Evolutionary conservation across 2,113 vertebrate genomes (phyloP).

Genomic region (Columbina picui): DNA sequence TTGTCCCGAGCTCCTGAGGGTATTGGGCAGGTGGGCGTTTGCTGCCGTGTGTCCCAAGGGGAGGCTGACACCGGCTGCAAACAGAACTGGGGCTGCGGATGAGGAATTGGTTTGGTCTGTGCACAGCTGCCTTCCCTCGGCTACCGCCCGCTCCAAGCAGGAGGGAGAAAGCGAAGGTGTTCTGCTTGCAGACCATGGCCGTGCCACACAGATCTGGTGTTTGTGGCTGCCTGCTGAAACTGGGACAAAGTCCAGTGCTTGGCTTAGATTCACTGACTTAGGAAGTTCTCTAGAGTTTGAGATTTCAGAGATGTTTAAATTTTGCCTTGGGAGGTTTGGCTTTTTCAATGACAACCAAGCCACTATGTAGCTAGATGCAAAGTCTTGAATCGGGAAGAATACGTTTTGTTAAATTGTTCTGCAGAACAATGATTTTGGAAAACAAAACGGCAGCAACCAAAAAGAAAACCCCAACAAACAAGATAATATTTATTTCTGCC

Average conservation of each 20-base stretch:
- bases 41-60: fast-evolving
- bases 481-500: slow-evolving; percentile 53
- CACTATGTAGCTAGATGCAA: not conserved
- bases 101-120: not conserved
- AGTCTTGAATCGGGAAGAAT: not conserved
- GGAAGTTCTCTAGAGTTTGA: not conserved
- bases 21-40: not conserved
- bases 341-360: not conserved
- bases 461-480: slow-evolving; percentile 46
- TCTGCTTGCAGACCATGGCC: not conserved
- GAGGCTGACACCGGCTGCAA: not conserved
- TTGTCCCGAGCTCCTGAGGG: not conserved
- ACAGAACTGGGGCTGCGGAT: not conserved
- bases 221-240: not conserved
- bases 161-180: not conserved
- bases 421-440: slow-evolving; percentile 30
- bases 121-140: not conserved
- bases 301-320: not conserved
- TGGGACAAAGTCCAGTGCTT: not conserved
- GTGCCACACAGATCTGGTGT: not conserved
- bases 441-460: not conserved
- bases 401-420: not conserved
- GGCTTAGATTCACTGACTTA: not conserved
- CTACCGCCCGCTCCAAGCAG: not conserved
- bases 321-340: not conserved